Base-by-base conservation (phyloP, 2,797 vertebrate species). In the Artibeus jamaicensis region DNA sequence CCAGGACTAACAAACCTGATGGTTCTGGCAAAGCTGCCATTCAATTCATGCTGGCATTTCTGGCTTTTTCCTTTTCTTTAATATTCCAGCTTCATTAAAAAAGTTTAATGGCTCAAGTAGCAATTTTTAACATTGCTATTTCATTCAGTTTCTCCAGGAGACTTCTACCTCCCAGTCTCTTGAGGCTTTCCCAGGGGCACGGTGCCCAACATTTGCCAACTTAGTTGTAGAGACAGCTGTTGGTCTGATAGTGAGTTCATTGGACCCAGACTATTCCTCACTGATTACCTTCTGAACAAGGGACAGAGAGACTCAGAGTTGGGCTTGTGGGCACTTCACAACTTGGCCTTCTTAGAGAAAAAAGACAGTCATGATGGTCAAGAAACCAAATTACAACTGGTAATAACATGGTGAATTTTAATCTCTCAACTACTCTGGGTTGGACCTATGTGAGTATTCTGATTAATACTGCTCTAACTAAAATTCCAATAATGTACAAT, bases 1-100 rank as follows among this genome's bases (percentile, higher is more conserved):
- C 98, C 98, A 99, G 98, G 97, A 98, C 98, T 98, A 98, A 98
- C 98, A 98, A 98, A 98, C 92, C 94, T 98, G 98, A 98, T 97
- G 98, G 96, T 98, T 98, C 98, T 98, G 98, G 98, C 97, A 98
- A 62, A 95, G 84, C 76, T 70, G 14, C 93, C 96, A 18, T 95
- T 97, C 42, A 65, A 90, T 97, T 97, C 62, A 37, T 98, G 97
- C 97, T 98, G 97, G 97, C 97, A 97, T 98, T 97, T 97, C 82
- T 97, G 53, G 82, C 55, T 87, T 96, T 97, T 98, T 89, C 97
- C 96, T 92, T 97, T 97, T 87, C 39, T 92, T 89, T 65, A 94
- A 48, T 89, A 91, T 68, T 93, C 71, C 37, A 92, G 53, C 68
- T 91, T 95, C 22, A 83, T 94, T 39, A 86, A 84, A 53, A 78